These are phyloP conservation scores for Amiota communis DNA, from an alignment of 2,888 invertebrate genomes.

Conservation along the genomic window DNA sequence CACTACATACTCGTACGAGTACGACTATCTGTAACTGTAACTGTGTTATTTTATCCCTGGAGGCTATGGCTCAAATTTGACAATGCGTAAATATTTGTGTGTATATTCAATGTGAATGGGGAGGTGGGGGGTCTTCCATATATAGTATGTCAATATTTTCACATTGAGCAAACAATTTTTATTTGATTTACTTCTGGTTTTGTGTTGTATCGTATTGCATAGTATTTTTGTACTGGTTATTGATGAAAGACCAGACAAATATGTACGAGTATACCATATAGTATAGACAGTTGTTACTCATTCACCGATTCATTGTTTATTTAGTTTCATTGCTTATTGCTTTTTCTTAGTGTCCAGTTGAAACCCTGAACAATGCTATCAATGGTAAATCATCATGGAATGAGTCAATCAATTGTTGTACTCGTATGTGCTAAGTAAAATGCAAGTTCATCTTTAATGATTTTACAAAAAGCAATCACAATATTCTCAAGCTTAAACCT, in stretches of 20 bases:
- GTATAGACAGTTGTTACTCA: no score
- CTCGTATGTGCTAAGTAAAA: no score
- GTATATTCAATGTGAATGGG: conserved; percentile 38
- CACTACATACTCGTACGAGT: conserved; percentile 42
- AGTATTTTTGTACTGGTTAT: no score
- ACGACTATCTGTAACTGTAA: no score
- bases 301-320: neutral
- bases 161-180: conserved; percentile 54
- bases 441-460: no score
- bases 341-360: no score
- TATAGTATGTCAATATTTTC: conserved; percentile 34
- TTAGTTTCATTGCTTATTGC: neutral
- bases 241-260: no score
- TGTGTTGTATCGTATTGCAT: neutral
- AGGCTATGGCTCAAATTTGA: conserved; percentile 27
- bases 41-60: neutral
- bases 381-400: no score
- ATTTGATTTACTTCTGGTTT: conserved; percentile 54
- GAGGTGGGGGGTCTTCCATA: neutral
- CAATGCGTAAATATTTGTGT: conserved; percentile 42
- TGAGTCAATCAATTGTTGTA: no score
- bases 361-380: no score
- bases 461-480: no score
- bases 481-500: neutral
- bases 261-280: no score